Base-by-base conservation (phyloP, 2,113 vertebrate genomes). In the Percina caprodes region DNA sequence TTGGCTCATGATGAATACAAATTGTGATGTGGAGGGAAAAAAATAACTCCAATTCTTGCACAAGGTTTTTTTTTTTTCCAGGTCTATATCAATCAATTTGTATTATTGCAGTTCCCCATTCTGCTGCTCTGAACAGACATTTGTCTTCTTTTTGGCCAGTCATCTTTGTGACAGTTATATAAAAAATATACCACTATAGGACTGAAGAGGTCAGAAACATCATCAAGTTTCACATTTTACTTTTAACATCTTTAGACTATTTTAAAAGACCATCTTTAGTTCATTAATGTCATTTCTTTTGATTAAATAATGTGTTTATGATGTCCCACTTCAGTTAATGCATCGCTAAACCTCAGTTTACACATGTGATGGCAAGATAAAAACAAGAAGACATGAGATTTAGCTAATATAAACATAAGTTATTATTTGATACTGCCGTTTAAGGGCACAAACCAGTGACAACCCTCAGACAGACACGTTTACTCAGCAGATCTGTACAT, bases 1-100 rank as follows among this genome's bases (percentile, higher is more conserved):
- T 85, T 80, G 63, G 30, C 73, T 79, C 46, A 81, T 88, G 84
- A 85, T 85, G 82, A 88, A 85, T 84, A 90, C 45, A 60, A 78
- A 75, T 65, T 83, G 80, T 82, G 89, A 86, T 72, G 66, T 70
- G 51, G 19, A 58, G 15, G 55, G 51, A 46, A 65, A 80, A 82
- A 83, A 85, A 86, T 60, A 74, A 69, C 56, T 77, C 49, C 35
- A 61, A 55, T 23, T 82, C 30, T 56, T 60, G 54, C 46, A 55
- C 67, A 59, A 42, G 30, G 19, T 30, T 30, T 66, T 16, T 51
- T 13, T 69, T 77, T 63, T 60, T 67, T 83, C 55, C 42, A 58
- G 55, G 67, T 83, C 62, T 61, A 12, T 74, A 54, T 73, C 77
- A 70, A 70, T 78, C 45, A 33, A 69, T 58, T 55, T 52, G 19